A percentile compares a stretch with the other conserved stretches of the same genome.
Evolutionary conservation across 2,797 vertebrate genomes (phyloP).

Genomic region (Trachurus trachurus): DNA sequence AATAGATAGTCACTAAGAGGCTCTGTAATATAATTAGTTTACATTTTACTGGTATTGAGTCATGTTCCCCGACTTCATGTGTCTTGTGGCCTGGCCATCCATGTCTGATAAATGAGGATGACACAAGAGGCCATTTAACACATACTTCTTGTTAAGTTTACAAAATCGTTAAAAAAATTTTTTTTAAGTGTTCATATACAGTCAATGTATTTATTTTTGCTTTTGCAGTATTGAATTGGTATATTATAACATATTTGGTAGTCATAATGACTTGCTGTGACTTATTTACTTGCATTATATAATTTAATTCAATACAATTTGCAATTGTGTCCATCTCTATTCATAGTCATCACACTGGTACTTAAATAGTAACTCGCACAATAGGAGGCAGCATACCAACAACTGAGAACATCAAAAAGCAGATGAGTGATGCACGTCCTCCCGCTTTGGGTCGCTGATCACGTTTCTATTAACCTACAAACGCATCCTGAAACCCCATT

Average conservation of each 20-base stretch:
- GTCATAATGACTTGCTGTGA: too few species aligned
- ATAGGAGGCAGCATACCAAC: background rate
- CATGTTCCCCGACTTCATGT: constrained; percentile 53
- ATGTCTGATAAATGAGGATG: constrained; percentile 31
- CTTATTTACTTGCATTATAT: background rate
- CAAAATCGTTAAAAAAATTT: background rate
- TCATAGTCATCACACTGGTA: background rate
- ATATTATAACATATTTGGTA: background rate
- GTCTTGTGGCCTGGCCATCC: constrained; percentile 39
- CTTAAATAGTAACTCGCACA: constrained; percentile 4
- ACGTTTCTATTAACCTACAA: constrained; percentile 10
- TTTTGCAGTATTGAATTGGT: constrained; percentile 2
- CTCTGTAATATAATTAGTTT: constrained; percentile 70
- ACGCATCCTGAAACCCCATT: background rate
- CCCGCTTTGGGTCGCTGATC: constrained; percentile 17
- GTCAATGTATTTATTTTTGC: background rate
- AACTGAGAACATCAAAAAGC: background rate
- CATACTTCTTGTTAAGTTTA: constrained; percentile 7
- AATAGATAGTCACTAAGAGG: constrained; percentile 74
- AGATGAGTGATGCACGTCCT: background rate
- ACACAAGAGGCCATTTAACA: constrained; percentile 37
- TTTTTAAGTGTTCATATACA: constrained; percentile 3
- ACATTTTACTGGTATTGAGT: constrained; percentile 78
- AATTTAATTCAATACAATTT: background rate
- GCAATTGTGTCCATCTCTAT: constrained; percentile 14